Evolutionary conservation across 2,888 invertebrate species (phyloP).

Genomic region (Conomelus anceps): DNA sequence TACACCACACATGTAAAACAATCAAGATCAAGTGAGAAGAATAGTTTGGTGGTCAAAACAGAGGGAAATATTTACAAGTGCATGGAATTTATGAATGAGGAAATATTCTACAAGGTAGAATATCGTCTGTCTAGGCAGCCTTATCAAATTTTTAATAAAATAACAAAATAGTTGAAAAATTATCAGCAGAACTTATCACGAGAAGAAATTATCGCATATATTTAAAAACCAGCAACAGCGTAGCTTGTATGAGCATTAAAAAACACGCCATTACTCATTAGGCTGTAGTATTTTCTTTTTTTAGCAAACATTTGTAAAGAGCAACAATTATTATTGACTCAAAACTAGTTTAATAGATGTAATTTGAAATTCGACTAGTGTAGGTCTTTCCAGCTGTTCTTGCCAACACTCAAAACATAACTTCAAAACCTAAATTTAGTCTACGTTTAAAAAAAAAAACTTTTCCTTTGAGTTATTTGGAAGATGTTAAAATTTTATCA

Average conservation of each 20-base stretch:
- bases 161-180: background rate
- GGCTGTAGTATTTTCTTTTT: background rate
- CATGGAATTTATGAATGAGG: background rate
- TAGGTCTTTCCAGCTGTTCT: background rate
- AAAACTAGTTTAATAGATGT: background rate
- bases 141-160: background rate
- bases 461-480: too few relatives aligned
- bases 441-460: too few relatives aligned
- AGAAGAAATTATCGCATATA: background rate
- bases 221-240: background rate
- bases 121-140: too few relatives aligned
- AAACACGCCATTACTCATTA: background rate
- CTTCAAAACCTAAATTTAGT: too few relatives aligned
- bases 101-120: background rate
- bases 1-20: too few relatives aligned
- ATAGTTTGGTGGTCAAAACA: background rate
- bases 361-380: background rate
- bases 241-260: too few relatives aligned
- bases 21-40: too few relatives aligned
- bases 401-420: background rate
- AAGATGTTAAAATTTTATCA: too few relatives aligned
- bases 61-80: background rate
- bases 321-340: background rate
- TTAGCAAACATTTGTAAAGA: background rate
- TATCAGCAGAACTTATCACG: background rate